A percentile compares a stretch with the other conserved stretches of the same genome.
Evolutionary conservation across 1,140 invertebrate species (phyloP).

Genomic region (Leptoteleia sp.): DNA sequence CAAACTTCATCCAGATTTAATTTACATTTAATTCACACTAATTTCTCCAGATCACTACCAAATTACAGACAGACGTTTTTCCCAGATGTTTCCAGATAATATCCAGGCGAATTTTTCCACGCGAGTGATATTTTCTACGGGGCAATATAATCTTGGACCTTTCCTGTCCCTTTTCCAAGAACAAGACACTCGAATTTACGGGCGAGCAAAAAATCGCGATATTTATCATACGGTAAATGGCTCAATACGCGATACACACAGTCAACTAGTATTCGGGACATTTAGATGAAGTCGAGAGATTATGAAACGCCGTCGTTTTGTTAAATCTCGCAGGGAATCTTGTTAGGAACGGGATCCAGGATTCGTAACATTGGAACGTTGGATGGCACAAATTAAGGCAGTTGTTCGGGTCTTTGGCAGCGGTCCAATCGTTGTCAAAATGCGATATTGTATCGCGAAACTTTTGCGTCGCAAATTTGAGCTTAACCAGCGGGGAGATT

Average conservation of each 20-base stretch:
- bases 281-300: slow-evolving; percentile 34
- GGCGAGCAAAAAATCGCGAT: slow-evolving; percentile 22
- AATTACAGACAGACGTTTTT: too few relatives aligned
- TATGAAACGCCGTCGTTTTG: slow-evolving; percentile 42
- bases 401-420: slow-evolving; percentile 48
- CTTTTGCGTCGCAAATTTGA: slow-evolving; percentile 27
- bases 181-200: slow-evolving; percentile 5
- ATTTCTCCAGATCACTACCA: too few relatives aligned
- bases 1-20: too few relatives aligned
- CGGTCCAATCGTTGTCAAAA: slow-evolving; percentile 36
- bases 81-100: too few relatives aligned
- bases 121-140: too few relatives aligned
- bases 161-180: neutral
- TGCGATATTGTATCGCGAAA: slow-evolving; percentile 42
- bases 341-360: slow-evolving; percentile 30
- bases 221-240: slow-evolving; percentile 41
- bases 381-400: slow-evolving; percentile 52
- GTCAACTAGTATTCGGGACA: slow-evolving; percentile 30
- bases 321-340: slow-evolving; percentile 41
- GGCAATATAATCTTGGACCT: too few relatives aligned
- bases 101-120: too few relatives aligned
- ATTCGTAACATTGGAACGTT: slow-evolving; percentile 25
- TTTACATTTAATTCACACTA: too few relatives aligned
- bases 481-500: slow-evolving; percentile 1
- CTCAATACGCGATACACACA: slow-evolving; percentile 25